phyloP scores from a whole-genome alignment of 2,797 vertebrate genomes.

The Urosaurus nigricauda region DNA sequence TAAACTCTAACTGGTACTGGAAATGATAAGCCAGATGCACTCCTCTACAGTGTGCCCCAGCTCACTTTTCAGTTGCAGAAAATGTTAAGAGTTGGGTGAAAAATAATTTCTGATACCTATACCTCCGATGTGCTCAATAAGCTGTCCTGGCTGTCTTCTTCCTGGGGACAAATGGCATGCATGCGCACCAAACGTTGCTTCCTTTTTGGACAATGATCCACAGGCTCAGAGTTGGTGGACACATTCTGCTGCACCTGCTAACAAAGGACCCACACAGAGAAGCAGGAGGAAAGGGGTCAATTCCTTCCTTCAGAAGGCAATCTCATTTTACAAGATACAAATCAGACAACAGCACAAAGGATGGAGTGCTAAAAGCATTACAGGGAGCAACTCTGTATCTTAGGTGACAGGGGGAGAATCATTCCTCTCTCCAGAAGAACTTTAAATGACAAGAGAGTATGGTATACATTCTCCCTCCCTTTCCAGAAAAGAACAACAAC shows the following conservation, averaged over 20 bases:
- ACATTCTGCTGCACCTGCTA: neutral
- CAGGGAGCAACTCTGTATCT: too few species aligned
- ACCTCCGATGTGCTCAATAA: conserved; percentile 54
- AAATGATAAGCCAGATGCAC: neutral
- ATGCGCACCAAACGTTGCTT: conserved; percentile 78
- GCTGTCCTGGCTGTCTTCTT: conserved; percentile 2
- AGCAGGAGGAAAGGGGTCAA: neutral
- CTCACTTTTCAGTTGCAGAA: neutral
- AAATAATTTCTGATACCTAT: accelerated
- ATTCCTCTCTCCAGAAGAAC: too few species aligned
- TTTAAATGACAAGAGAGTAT: too few species aligned
- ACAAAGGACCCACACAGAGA: neutral
- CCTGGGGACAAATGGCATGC: conserved; percentile 81
- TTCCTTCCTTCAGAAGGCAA: neutral
- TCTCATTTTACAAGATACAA: neutral
- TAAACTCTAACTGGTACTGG: neutral
- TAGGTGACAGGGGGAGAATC: too few species aligned
- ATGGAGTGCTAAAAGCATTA: neutral
- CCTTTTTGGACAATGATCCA: conserved; percentile 54
- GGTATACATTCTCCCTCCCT: too few species aligned
- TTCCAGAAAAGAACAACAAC: too few species aligned
- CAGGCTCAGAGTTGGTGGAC: neutral
- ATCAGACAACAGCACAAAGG: neutral
- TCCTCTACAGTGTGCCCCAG: neutral
- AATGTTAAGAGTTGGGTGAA: too few species aligned